A percentile compares a stretch with the other conserved stretches of the same genome.
phyloP scores from a whole-genome alignment of 2,888 invertebrate species.

The Orchesellides sinensis region DNA sequence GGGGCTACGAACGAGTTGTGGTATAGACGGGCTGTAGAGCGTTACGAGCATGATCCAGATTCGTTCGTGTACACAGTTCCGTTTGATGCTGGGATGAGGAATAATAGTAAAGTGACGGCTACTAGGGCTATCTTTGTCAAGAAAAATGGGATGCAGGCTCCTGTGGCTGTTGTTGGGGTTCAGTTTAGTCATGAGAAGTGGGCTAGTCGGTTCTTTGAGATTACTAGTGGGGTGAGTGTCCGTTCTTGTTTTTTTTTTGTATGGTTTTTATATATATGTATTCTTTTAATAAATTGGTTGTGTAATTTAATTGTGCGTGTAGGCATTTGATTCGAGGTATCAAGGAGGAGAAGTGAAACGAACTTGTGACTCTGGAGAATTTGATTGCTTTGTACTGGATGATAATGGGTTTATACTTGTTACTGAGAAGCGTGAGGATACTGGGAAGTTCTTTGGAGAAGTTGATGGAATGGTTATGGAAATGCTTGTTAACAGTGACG shows the following conservation, averaged over 20 bases:
- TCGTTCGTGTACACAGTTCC: slow-evolving; percentile 95
- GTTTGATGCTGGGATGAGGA: slow-evolving; percentile 83
- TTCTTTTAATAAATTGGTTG: not conserved
- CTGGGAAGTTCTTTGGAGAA: slow-evolving; percentile 94
- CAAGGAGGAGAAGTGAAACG: not conserved
- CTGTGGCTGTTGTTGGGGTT: slow-evolving; percentile 94
- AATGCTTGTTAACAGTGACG: slow-evolving; percentile 86
- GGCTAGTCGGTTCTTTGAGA: slow-evolving; percentile 90
- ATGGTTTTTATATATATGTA: not conserved
- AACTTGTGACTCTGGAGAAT: slow-evolving; percentile 88
- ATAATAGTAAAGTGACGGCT: slow-evolving; percentile 84
- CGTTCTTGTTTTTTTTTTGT: not conserved
- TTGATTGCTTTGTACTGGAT: slow-evolving; percentile 95
- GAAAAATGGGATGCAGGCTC: slow-evolving; percentile 86
- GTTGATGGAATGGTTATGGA: slow-evolving; percentile 97
- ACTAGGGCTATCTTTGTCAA: slow-evolving; percentile 94
- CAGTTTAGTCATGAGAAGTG: slow-evolving; percentile 91
- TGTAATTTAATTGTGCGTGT: slow-evolving; percentile 12
- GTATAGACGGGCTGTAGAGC: slow-evolving; percentile 94
- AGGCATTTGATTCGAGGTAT: slow-evolving; percentile 17
- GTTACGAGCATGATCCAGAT: slow-evolving; percentile 89
- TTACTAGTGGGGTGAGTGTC: slow-evolving; percentile 80
- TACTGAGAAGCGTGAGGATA: slow-evolving; percentile 90
- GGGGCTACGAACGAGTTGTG: slow-evolving; percentile 91
- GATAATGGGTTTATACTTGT: slow-evolving; percentile 96